A percentile compares a stretch with the other conserved stretches of the same genome.
These are phyloP conservation scores for Lepus europaeus DNA, from an alignment of 2,113 vertebrate species.

Conservation along the genomic window DNA sequence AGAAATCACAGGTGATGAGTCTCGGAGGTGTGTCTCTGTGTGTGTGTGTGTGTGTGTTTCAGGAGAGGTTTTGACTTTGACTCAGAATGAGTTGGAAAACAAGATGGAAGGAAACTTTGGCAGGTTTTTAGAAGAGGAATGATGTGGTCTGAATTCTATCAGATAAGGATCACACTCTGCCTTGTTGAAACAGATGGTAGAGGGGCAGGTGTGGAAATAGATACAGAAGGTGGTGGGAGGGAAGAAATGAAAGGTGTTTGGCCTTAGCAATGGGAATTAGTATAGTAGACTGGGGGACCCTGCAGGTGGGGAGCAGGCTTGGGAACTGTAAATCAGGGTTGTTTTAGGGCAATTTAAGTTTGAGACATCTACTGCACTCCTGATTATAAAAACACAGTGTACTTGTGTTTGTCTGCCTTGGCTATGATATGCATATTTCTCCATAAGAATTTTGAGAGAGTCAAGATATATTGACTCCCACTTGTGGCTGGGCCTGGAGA, in stretches of 20 bases:
- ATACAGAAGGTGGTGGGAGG: background rate
- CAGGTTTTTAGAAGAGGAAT: background rate
- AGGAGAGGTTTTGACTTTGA: background rate
- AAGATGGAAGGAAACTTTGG: background rate
- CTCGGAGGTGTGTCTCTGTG: background rate
- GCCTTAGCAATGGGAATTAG: background rate
- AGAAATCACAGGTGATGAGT: background rate
- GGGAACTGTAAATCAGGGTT: background rate
- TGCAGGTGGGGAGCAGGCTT: background rate
- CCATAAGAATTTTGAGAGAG: background rate
- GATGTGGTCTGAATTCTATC: background rate
- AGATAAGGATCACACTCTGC: background rate
- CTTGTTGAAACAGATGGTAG: background rate
- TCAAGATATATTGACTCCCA: background rate
- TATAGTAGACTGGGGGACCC: background rate
- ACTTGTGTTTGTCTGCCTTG: background rate
- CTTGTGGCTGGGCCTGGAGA: background rate
- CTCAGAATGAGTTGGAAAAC: constrained; percentile 34
- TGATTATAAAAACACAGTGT: background rate
- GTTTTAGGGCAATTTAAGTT: background rate
- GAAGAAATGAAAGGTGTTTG: background rate
- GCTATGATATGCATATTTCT: background rate
- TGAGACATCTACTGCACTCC: background rate
- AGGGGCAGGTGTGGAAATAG: background rate
- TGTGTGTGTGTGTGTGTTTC: background rate